A percentile compares a stretch with the other conserved stretches of the same genome.
These are phyloP conservation scores for Rhadina sibilatrix DNA, from an alignment of 2,113 vertebrate genomes.

Conservation along the genomic window DNA sequence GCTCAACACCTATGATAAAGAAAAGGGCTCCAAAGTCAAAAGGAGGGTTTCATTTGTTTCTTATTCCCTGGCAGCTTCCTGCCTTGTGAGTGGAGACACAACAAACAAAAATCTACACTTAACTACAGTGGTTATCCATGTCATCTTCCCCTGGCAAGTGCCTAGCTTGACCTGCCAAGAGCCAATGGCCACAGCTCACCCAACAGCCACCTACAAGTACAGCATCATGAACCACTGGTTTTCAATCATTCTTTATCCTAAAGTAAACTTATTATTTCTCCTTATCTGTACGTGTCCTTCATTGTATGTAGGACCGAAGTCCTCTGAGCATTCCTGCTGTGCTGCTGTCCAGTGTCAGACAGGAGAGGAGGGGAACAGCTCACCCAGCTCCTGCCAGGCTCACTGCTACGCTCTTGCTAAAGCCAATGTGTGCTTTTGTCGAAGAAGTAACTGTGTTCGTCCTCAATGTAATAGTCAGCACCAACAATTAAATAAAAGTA, in stretches of 20 bases:
- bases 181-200: background rate
- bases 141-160: background rate
- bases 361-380: background rate
- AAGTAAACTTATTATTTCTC: background rate
- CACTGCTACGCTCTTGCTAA: background rate
- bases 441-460: background rate
- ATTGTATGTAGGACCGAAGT: background rate
- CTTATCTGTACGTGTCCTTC: background rate
- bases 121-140: background rate
- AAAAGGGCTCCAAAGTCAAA: background rate
- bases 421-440: background rate
- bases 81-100: background rate
- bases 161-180: background rate
- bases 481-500: slow-evolving; percentile 55
- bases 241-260: background rate
- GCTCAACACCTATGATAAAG: background rate
- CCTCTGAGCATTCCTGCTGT: background rate
- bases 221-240: background rate
- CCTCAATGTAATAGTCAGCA: background rate
- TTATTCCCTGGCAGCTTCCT: background rate
- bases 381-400: background rate
- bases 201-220: background rate
- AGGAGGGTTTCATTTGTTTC: background rate
- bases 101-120: background rate
- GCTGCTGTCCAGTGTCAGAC: background rate